Evolutionary conservation across 2,888 invertebrate genomes (phyloP), one percentile per base, ranked within the genome.

Genomic region (Sylvicola cinctus): DNA sequence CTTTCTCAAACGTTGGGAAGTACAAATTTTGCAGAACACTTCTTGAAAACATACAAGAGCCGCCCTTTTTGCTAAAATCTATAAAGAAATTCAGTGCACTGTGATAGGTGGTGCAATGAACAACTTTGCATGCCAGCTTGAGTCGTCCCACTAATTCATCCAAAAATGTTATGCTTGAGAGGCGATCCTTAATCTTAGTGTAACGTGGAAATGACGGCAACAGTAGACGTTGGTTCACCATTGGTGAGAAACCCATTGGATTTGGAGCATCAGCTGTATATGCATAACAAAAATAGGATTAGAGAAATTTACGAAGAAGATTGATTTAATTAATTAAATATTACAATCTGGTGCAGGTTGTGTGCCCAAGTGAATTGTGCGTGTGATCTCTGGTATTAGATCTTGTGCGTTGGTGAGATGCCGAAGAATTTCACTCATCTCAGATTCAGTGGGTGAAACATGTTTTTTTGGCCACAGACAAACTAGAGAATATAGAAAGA

Each of bases 171-270:
- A 65, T 59, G 42, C 76, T 63, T 2, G 59, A 54, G 20, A 54
- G 48, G 10, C 70, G 60, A 31, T 76, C 74, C 45, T 81, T 81
- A 48, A 95, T 88, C 58, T 85, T 80, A 0, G 91, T 88, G 57
- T 90, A 93, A 14, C 96, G 73, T 1, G 96, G 96, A 63, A 96
- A 98, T 13, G 96, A 93, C 0, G 96, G 93, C n/a, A 96, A 96
- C 36, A 96, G 63, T 33, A 93, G 65, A 29, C 91, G 71, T 58
- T 93, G 93, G 62, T 96, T 96, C 30, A 93, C 80, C 56, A 90
- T 74, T 3, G 93, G 90, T 50, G 95, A 91, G 60, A 96, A 96
- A 2, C 95, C 95, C 67, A 85, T 74, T n/a, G 78, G 71, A 51
- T 74, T 74, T 6, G 77, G 76, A 40, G 71, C 68, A 45, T 78